Conservation (phyloP, 1,140 invertebrate species). For the Charaxes varanes region DNA sequence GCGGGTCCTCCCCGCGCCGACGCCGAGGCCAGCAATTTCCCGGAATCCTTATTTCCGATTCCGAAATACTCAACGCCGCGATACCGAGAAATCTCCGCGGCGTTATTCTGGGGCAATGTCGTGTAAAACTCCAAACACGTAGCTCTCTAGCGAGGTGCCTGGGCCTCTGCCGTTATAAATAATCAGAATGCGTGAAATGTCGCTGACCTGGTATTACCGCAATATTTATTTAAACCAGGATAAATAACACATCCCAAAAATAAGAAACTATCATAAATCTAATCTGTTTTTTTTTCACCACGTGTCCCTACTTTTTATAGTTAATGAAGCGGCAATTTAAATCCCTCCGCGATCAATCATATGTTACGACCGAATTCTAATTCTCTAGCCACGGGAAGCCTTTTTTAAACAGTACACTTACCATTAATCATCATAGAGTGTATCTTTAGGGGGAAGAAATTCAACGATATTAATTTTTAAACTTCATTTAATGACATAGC, state of each 20-base stretch:
- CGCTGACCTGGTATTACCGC: constrained; percentile 48
- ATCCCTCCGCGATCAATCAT: constrained; percentile 7
- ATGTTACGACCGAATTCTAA: neutral
- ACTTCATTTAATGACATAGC: constrained; percentile 51
- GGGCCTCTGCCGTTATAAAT: constrained; percentile 51
- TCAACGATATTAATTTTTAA: constrained; percentile 26
- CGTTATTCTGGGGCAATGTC: constrained; percentile 63
- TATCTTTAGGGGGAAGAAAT: no score
- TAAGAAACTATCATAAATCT: constrained; percentile 2
- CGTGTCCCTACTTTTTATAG: constrained; percentile 11
- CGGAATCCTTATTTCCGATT: constrained; percentile 68
- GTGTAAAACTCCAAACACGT: constrained; percentile 60
- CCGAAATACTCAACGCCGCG: constrained; percentile 56
- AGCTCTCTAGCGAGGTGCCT: constrained; percentile 55
- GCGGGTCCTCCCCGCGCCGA: constrained; percentile 33
- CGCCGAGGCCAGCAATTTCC: constrained; percentile 56
- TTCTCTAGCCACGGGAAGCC: constrained; percentile 3
- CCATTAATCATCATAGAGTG: neutral
- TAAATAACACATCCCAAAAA: constrained; percentile 4
- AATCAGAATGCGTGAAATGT: constrained; percentile 55
- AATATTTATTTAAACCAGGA: constrained; percentile 21
- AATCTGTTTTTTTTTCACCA: constrained; percentile 9
- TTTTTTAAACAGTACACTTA: neutral
- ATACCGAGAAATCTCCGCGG: constrained; percentile 59
- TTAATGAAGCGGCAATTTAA: constrained; percentile 7